A percentile compares a stretch with the other conserved stretches of the same genome.
Conservation (phyloP, 2,888 invertebrate genomes). For the Harpalus rufipes region DNA sequence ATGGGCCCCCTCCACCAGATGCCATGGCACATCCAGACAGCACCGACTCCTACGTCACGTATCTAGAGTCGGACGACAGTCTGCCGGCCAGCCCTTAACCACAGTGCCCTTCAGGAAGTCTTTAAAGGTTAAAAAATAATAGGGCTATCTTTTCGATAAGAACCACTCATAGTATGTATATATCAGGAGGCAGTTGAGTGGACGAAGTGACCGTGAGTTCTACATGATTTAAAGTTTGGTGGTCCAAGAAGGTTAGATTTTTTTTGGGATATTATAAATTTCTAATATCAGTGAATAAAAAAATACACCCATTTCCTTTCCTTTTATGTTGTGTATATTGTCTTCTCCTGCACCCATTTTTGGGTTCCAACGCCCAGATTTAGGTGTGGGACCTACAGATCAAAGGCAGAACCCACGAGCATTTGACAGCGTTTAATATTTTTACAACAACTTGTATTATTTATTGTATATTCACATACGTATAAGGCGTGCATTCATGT, state of each 20-base stretch:
- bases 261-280: too few relatives aligned
- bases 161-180: too few relatives aligned
- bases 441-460: slow-evolving; percentile 64
- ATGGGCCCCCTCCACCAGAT: slow-evolving; percentile 80
- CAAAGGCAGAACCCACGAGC: slow-evolving; percentile 43
- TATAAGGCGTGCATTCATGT: slow-evolving; percentile 64
- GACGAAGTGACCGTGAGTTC: too few relatives aligned
- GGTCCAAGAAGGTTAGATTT: too few relatives aligned
- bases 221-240: too few relatives aligned
- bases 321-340: neutral
- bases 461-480: slow-evolving; percentile 62
- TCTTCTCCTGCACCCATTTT: too few relatives aligned
- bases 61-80: slow-evolving; percentile 93
- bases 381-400: too few relatives aligned
- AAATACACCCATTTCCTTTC: neutral
- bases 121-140: too few relatives aligned
- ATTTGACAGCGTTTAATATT: slow-evolving; percentile 61
- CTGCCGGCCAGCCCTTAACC: slow-evolving; percentile 86
- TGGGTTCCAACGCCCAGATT: too few relatives aligned
- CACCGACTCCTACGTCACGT: slow-evolving; percentile 94
- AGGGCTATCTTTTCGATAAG: too few relatives aligned
- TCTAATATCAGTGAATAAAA: neutral
- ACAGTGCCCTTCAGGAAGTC: too few relatives aligned
- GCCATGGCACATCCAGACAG: slow-evolving; percentile 88
- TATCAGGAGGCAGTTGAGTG: too few relatives aligned